These are phyloP conservation scores for Xenopus tropicalis DNA, from an alignment of 2,113 vertebrate species.

Conservation along the genomic window UCB_Xtro_10.0 CM004446.2:31417501-31418000, in stretches of 20 bases:
- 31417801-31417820: neutral
- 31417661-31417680: slow-evolving; percentile 16
- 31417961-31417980: neutral
- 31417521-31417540: neutral
- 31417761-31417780: slow-evolving; percentile 36
- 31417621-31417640: slow-evolving; percentile 7
- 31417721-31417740: slow-evolving; percentile 16
- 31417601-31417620: slow-evolving; percentile 12
- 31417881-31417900: slow-evolving; percentile 12
- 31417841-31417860: neutral
- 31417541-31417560: neutral
- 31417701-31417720: slow-evolving; percentile 19
- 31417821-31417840: neutral
- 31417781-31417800: neutral
- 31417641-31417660: slow-evolving; percentile 13
- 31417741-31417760: slow-evolving; percentile 5
- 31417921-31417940: too few relatives aligned
- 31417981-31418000: neutral
- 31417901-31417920: neutral
- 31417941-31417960: neutral
- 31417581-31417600: slow-evolving; percentile 31
- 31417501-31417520: neutral
- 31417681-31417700: slow-evolving; percentile 17
- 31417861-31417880: slow-evolving; percentile 13
- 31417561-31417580: slow-evolving; percentile 11